Evolutionary conservation across 2,113 vertebrate genomes (phyloP), one percentile per base, ranked within the genome.

Genomic region (Nematolebias whitei): DNA sequence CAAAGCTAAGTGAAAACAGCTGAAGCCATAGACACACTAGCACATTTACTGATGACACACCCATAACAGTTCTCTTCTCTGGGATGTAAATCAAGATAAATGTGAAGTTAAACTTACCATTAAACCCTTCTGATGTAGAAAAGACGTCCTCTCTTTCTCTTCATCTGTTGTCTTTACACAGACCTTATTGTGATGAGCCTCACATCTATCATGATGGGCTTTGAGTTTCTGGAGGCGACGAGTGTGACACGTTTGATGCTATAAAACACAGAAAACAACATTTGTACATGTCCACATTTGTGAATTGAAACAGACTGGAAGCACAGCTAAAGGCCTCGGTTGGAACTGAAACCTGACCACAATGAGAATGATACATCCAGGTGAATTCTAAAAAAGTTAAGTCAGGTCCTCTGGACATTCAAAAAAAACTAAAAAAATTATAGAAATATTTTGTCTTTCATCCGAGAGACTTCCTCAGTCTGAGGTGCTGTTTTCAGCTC

Each of bases 181-280:
- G 19, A 2, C n/a, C 22, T 52, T 32, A 15, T 32, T 32, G 50
- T 52, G n/a, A 52, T 4, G 50, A 10, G 6, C 26, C 50, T 52
- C 50, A 52, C 50, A 52, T 52, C 16, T 52, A n/a, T 52, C 26
- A 32, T 52, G 50, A 32, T 52, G 50, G 6, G 14, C 50, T 52
- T 32, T 32, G 3, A 52, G 24, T 32, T 52, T 52, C 16, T 52
- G 50, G 15, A 52, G 50, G 24, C 24, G 50, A 32, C 26, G 26
- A 29, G 4, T 11, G 24, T 29, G 26, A 52, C 50, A 26, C 4
- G 2, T 32, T 52, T 52, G 24, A 52, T 32, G 9, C 50, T 52
- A 52, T 29, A 52, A 51, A 32, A 32, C 16, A 52, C 16, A 52
- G 20, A 15, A 52, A 29, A 52, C 26, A 52, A 32, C 26, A 51